A percentile compares a stretch with the other conserved stretches of the same genome.
phyloP scores from a whole-genome alignment of 2,888 invertebrate genomes.

The Clepsis dumicolana region DNA sequence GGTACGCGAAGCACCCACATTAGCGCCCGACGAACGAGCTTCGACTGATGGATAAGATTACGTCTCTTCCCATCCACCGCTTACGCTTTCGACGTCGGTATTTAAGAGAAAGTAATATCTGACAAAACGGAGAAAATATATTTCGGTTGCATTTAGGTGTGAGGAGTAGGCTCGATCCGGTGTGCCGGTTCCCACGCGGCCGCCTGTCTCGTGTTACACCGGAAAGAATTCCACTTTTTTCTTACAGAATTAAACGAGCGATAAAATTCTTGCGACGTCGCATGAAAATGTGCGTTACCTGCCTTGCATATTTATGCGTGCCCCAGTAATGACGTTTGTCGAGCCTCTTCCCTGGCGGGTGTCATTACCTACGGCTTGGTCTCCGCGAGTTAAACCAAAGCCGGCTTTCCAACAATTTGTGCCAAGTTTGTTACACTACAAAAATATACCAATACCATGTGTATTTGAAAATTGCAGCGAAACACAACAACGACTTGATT shows the following conservation, averaged over 20 bases:
- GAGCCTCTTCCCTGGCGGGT: slow-evolving; percentile 70
- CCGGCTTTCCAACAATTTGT: slow-evolving; percentile 76
- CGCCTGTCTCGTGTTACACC: slow-evolving; percentile 78
- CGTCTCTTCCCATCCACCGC: slow-evolving; percentile 66
- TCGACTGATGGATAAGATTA: slow-evolving; percentile 79
- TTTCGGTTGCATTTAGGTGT: slow-evolving; percentile 81
- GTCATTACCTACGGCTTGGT: slow-evolving; percentile 74
- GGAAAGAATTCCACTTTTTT: slow-evolving; percentile 81
- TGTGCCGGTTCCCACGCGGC: slow-evolving; percentile 80
- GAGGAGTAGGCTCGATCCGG: slow-evolving; percentile 65
- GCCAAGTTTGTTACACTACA: slow-evolving; percentile 74
- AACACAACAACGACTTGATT: slow-evolving; percentile 48
- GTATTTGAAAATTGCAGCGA: slow-evolving; percentile 65
- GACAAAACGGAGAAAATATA: slow-evolving; percentile 77
- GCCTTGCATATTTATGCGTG: slow-evolving; percentile 86
- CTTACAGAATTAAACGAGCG: slow-evolving; percentile 84
- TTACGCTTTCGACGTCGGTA: slow-evolving; percentile 67
- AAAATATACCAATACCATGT: slow-evolving; percentile 64
- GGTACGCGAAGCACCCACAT: slow-evolving; percentile 71
- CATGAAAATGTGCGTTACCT: slow-evolving; percentile 86
- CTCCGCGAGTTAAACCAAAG: slow-evolving; percentile 71
- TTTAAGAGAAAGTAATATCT: slow-evolving; percentile 82
- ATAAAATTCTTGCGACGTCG: slow-evolving; percentile 86
- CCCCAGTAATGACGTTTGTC: slow-evolving; percentile 84
- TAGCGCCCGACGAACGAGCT: slow-evolving; percentile 75